Evolutionary conservation across 2,797 vertebrate genomes (phyloP), one percentile per base, ranked within the genome.

Genomic region (Pteronotus mesoamericanus): DNA sequence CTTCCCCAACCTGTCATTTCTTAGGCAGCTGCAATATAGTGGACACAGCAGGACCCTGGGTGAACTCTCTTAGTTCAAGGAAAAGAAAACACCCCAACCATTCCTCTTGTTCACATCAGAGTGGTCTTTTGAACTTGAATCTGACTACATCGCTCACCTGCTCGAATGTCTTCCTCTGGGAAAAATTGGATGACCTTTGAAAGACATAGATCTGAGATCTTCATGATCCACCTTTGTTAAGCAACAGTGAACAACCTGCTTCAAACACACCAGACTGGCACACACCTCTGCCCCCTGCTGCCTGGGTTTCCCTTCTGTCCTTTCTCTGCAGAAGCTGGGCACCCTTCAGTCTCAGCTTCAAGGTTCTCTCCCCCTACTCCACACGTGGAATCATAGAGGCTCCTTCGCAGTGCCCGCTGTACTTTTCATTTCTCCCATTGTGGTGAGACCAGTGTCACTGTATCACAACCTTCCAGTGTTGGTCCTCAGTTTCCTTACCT

Each of bases 61-160:
- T 21, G 84, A 75, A 48, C 24, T 42, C 79, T 85, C n/a, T 85
- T 2, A 37, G 44, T 29, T 79, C 39, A 3, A 24, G 5, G 34
- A 88, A 72, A 9, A 39, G 37, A 71, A n/a, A 48, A 39, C 48
- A 32, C n/a, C 19, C 46, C 48, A 68, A 21, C 15, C 44, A n/a
- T 44, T 55, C 48, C 59, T 71, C 51, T 87, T 2, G 10, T 34
- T 92, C 57, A 51, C 24, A 66, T 34, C 37, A 26, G 11, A 22
- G 55, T 32, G 16, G 11, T 24, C 46, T 39, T 61, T 71, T 26
- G 48, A 82, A 37, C 24, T 59, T 71, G 64, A 83, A 59, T 48
- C 92, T 83, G 48, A n/a, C 53, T 53, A 26, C 32, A 9, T 39
- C 26, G 37, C 57, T 94, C 37, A 72, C 24, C 86, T 59, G 77